These are phyloP conservation scores for Ptychobarbus kaznakovi DNA, from an alignment of 2,797 vertebrate genomes.

Conservation along the genomic window DNA sequence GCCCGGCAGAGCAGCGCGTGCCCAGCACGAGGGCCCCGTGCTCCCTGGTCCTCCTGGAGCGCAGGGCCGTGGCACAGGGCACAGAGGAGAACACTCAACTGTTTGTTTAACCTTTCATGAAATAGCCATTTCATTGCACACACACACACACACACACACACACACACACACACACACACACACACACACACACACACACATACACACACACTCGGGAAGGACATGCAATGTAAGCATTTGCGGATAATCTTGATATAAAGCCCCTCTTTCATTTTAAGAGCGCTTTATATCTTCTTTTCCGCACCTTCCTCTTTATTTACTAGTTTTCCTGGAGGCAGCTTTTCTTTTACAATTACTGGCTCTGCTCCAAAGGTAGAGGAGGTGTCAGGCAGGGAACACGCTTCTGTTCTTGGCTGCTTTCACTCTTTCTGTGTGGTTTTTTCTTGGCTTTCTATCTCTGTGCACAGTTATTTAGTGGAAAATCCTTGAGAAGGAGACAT, in stretches of 20 bases:
- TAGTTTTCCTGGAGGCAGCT: conserved; percentile 45
- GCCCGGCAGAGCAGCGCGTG: conserved; percentile 12
- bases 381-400: background rate
- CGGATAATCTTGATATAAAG: conserved; percentile 31
- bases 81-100: background rate
- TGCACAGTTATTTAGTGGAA: conserved; percentile 4
- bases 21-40: conserved; percentile 35
- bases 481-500: conserved; percentile 26
- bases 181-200: background rate
- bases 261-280: conserved; percentile 43
- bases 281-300: conserved; percentile 39
- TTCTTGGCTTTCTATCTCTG: background rate
- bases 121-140: conserved; percentile 6
- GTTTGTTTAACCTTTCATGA: conserved; percentile 36
- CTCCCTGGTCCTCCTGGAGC: conserved; percentile 27
- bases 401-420: conserved; percentile 18
- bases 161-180: background rate
- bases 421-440: background rate
- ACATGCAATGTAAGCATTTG: conserved; percentile 47
- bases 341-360: conserved; percentile 44
- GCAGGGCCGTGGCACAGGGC: background rate
- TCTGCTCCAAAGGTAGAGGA: conserved; percentile 27
- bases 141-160: background rate
- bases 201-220: background rate
- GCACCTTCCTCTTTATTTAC: conserved; percentile 41